phyloP scores from a whole-genome alignment of 2,113 vertebrate species.

The Donacobius atricapilla region DNA sequence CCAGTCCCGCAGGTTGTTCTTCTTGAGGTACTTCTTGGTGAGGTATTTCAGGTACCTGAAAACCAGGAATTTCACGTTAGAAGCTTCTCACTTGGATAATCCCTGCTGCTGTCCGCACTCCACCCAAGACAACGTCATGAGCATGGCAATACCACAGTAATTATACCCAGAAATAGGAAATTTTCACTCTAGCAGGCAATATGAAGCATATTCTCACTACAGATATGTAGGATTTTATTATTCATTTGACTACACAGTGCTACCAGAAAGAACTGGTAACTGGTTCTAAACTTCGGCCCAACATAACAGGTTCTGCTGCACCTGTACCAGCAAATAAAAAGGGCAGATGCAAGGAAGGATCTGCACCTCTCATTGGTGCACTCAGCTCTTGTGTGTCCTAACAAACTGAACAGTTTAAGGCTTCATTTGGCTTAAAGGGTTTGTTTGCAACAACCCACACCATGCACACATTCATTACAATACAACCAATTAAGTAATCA shows the following conservation, averaged over 20 bases:
- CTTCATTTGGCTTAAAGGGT: not conserved
- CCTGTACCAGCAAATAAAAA: accelerated
- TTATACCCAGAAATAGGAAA: not conserved
- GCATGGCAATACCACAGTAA: accelerated
- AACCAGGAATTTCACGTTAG: not conserved
- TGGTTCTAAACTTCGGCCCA: not conserved
- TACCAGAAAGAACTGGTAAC: not conserved
- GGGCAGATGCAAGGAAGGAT: too few species aligned
- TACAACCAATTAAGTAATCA: not conserved
- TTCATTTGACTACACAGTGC: not conserved
- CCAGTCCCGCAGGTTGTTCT: slow-evolving; percentile 98
- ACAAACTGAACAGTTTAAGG: too few species aligned
- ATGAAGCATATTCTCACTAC: accelerated
- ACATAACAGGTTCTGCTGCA: accelerated
- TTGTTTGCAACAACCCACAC: not conserved
- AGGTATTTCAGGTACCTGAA: slow-evolving; percentile 94
- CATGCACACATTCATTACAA: accelerated
- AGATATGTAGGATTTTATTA: accelerated
- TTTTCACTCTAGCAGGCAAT: accelerated
- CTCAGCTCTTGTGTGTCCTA: not conserved
- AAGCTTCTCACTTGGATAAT: not conserved
- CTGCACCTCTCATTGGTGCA: accelerated
- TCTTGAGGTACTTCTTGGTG: slow-evolving; percentile 98
- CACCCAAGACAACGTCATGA: not conserved
- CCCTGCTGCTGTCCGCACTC: not conserved